These are phyloP conservation scores for Istiophorus platypterus DNA, from an alignment of 2,113 vertebrate species.

Conservation along the genomic window DNA sequence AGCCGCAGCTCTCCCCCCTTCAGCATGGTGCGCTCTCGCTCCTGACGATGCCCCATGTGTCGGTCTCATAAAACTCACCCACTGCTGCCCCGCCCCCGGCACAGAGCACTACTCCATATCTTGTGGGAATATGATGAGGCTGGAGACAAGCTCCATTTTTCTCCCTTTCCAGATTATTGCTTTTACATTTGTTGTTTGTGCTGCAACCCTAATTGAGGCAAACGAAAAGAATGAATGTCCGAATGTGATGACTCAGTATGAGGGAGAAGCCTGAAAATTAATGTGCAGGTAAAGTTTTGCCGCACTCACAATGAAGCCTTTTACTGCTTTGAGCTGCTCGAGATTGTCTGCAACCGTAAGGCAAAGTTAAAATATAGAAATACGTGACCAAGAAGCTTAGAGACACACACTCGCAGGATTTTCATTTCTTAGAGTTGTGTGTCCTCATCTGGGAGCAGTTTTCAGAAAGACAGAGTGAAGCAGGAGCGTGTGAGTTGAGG, in stretches of 20 bases:
- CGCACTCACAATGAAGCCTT: conserved; percentile 15
- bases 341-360: background rate
- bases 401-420: background rate
- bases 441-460: background rate
- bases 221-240: background rate
- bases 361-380: background rate
- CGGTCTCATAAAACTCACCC: conserved; percentile 65
- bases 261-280: background rate
- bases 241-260: background rate
- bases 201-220: background rate
- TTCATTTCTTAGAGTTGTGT: background rate
- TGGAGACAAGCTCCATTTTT: background rate
- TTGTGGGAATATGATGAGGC: conserved; percentile 8
- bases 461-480: background rate
- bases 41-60: conserved; percentile 69
- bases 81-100: conserved; percentile 68
- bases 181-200: background rate
- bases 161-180: background rate
- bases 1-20: conserved; percentile 50
- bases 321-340: background rate
- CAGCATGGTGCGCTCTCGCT: conserved; percentile 59
- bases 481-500: background rate
- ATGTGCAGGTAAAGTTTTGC: conserved; percentile 12
- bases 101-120: conserved; percentile 6
- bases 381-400: too few species aligned